Conservation (phyloP, 1,140 invertebrate species). For the Pogonognathellus flavescens region DNA sequence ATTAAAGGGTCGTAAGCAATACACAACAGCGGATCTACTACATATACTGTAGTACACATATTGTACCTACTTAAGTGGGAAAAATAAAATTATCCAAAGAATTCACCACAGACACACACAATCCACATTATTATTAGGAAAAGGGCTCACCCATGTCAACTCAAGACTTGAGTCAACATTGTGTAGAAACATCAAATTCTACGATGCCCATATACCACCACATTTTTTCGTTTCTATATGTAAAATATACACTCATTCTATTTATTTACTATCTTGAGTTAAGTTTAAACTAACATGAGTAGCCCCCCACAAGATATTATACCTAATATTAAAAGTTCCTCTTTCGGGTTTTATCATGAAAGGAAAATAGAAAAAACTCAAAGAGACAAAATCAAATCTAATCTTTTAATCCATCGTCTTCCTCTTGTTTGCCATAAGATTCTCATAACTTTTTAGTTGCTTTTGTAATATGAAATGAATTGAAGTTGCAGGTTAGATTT, state of each 20-base stretch:
- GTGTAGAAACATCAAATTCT: not conserved
- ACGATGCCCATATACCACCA: not conserved
- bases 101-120: not conserved
- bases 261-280: conserved; percentile 20
- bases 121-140: conserved; percentile 22
- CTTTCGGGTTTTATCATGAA: conserved; percentile 43
- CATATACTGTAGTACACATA: too few species aligned
- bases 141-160: conserved; percentile 35
- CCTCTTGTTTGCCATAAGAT: conserved; percentile 30
- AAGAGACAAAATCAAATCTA: conserved; percentile 43
- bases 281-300: not conserved
- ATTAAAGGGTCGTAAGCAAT: too few species aligned
- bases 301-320: conserved; percentile 2
- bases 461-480: conserved; percentile 24
- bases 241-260: not conserved
- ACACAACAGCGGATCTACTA: too few species aligned
- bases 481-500: conserved; percentile 1
- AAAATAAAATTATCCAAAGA: conserved; percentile 12
- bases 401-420: conserved; percentile 49
- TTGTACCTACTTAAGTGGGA: not conserved
- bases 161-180: conserved; percentile 36
- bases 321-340: conserved; percentile 16
- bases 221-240: not conserved
- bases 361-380: conserved; percentile 26
- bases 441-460: conserved; percentile 24